Percentiles rank a stretch among this genome's conserved stretches.
These are phyloP conservation scores for Drosophila bocqueti DNA, from an alignment of 1,140 invertebrate species.

Conservation along the genomic window DNA sequence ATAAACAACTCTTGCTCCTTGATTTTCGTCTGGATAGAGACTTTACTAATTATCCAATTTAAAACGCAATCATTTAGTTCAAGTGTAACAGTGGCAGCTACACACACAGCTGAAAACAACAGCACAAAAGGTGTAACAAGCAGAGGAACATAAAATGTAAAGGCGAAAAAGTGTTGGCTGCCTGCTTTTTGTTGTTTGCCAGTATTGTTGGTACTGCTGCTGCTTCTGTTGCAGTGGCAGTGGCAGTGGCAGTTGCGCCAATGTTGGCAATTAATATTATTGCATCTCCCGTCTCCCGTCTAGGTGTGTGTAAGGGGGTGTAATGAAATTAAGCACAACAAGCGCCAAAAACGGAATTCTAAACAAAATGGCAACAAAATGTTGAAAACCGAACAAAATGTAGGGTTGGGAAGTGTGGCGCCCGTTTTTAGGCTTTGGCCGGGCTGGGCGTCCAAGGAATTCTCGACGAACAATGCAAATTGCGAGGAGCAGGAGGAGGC, in stretches of 20 bases:
- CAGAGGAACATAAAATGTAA: constrained; percentile 76
- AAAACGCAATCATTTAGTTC: not conserved
- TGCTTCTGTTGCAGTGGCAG: constrained; percentile 31
- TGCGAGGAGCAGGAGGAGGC: not conserved
- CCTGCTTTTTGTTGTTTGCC: constrained; percentile 38
- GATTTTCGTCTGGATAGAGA: not conserved
- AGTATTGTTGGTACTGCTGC: constrained; percentile 28
- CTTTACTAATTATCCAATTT: not conserved
- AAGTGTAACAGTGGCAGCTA: constrained; percentile 13
- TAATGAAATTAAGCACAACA: constrained; percentile 81
- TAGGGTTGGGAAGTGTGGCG: constrained; percentile 9
- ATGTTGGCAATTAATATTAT: constrained; percentile 82
- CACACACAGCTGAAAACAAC: constrained; percentile 50
- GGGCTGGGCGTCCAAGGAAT: constrained; percentile 30
- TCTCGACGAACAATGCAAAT: constrained; percentile 28
- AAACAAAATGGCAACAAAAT: constrained; percentile 68
- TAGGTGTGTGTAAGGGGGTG: constrained; percentile 55
- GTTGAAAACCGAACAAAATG: constrained; percentile 21
- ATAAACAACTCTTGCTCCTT: not conserved
- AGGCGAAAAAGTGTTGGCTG: constrained; percentile 74
- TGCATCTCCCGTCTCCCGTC: constrained; percentile 67
- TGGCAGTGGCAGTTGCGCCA: constrained; percentile 68
- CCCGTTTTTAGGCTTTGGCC: constrained; percentile 22
- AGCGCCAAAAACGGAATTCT: constrained; percentile 73
- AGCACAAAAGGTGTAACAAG: constrained; percentile 68